phyloP scores from a whole-genome alignment of 1,140 invertebrate genomes.

The Drosophila nasuta region DNA sequence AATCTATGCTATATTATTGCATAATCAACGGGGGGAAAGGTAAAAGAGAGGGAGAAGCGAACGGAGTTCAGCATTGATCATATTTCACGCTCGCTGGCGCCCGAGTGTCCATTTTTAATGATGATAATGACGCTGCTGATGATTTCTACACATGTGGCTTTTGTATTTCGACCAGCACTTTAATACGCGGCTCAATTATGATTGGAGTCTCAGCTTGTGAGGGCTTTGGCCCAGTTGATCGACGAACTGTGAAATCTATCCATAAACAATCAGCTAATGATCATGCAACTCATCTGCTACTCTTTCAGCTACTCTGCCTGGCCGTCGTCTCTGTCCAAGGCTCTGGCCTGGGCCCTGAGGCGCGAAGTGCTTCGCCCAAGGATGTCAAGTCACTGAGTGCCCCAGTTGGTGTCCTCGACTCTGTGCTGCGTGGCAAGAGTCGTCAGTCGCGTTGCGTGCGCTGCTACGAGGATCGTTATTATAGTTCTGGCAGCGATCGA shows the following conservation, averaged over 20 bases:
- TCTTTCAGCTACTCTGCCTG: constrained; percentile 57
- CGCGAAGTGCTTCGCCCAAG: constrained; percentile 41
- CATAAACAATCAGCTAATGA: constrained; percentile 73
- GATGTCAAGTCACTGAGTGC: constrained; percentile 22
- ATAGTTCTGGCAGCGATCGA: constrained; percentile 55
- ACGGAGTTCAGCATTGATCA: constrained; percentile 53
- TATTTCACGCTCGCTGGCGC: constrained; percentile 76
- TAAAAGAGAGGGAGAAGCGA: background rate
- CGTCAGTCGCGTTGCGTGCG: constrained; percentile 79
- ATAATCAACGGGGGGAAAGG: constrained; percentile 48
- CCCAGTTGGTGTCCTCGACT: constrained; percentile 51
- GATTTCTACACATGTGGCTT: constrained; percentile 45
- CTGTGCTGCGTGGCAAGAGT: constrained; percentile 60
- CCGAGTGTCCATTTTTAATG: constrained; percentile 67
- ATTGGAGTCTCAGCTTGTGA: constrained; percentile 57
- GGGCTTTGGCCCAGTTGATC: constrained; percentile 67
- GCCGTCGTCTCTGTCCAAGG: constrained; percentile 47
- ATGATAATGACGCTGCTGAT: constrained; percentile 48
- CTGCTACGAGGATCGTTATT: constrained; percentile 78
- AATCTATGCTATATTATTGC: constrained; percentile 66
- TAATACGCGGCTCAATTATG: constrained; percentile 70
- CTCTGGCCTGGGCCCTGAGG: constrained; percentile 43
- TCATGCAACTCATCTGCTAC: constrained; percentile 30
- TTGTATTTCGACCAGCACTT: constrained; percentile 53
- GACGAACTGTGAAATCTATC: constrained; percentile 74